These are phyloP conservation scores for Zygaena filipendulae DNA, from an alignment of 2,888 invertebrate species.

Conservation along the genomic window DNA sequence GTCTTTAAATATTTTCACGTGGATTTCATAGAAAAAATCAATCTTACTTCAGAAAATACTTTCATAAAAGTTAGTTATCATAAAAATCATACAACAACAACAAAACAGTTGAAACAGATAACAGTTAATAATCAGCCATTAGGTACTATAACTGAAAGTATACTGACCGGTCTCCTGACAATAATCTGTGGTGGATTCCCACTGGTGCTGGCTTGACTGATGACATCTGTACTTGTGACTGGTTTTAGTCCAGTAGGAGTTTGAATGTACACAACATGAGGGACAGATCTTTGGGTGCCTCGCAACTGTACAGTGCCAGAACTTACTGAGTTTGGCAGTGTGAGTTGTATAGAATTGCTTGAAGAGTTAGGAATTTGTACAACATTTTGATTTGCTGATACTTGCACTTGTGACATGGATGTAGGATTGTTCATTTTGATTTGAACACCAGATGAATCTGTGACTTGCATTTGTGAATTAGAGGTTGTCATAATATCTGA, in stretches of 20 bases:
- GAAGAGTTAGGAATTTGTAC: conserved; percentile 51
- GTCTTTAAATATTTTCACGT: too few relatives aligned
- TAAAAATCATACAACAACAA: too few relatives aligned
- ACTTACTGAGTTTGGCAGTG: conserved; percentile 27
- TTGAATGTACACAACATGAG: conserved; percentile 72
- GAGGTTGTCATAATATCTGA: conserved; percentile 43
- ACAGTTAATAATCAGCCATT: too few relatives aligned
- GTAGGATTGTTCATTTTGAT: conserved; percentile 43
- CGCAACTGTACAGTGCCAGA: conserved; percentile 34
- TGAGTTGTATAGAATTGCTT: conserved; percentile 45
- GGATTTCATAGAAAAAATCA: too few relatives aligned
- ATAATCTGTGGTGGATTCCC: conserved; percentile 63
- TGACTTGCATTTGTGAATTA: conserved; percentile 40
- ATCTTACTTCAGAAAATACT: too few relatives aligned
- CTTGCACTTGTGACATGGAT: conserved; percentile 45
- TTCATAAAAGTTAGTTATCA: too few relatives aligned
- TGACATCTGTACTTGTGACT: conserved; percentile 54
- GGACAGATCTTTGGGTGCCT: conserved; percentile 42
- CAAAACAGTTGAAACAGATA: too few relatives aligned
- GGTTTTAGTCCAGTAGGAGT: conserved; percentile 61
- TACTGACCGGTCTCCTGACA: conserved; percentile 62
- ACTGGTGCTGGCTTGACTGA: conserved; percentile 57
- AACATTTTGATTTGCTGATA: conserved; percentile 37
- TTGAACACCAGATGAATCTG: conserved; percentile 40
- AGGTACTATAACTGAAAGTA: too few relatives aligned